phyloP scores from a whole-genome alignment of 2,113 vertebrate genomes.

The Callionymus lyra region DNA sequence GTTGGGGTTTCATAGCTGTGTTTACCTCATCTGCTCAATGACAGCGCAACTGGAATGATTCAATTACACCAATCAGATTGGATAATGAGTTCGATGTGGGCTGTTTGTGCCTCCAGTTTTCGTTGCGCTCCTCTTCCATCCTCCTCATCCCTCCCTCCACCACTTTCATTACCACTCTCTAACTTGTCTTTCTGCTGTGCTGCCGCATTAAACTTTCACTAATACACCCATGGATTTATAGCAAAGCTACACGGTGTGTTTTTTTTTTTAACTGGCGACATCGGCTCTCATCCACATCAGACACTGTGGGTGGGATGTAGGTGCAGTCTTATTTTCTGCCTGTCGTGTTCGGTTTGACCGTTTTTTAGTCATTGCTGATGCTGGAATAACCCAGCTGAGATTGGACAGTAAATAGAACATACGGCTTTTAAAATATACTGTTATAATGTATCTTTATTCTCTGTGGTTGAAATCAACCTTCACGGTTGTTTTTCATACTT shows the following conservation, averaged over 20 bases:
- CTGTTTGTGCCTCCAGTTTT: too few species aligned
- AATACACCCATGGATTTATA: conserved; percentile 6
- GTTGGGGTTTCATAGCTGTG: conserved; percentile 48
- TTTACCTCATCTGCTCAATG: conserved; percentile 60
- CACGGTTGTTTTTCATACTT: too few species aligned
- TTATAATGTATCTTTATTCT: too few species aligned
- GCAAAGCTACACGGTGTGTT: conserved; percentile 7
- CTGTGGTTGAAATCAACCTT: too few species aligned
- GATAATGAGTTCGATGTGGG: conserved; percentile 61
- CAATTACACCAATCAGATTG: conserved; percentile 64
- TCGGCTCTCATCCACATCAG: too few species aligned
- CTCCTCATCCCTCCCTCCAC: background rate
- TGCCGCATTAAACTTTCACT: conserved; percentile 19
- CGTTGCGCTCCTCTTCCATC: conserved; percentile 32
- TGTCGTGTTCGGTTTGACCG: conserved; percentile 55
- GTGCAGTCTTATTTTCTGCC: conserved; percentile 57
- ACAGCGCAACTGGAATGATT: conserved; percentile 60
- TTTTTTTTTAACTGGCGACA: too few species aligned
- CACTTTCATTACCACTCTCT: background rate
- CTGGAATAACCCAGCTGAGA: background rate
- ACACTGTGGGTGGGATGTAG: conserved; percentile 44
- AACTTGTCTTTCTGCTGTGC: conserved; percentile 2
- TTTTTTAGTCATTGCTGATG: conserved; percentile 53
- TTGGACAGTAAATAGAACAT: too few species aligned
- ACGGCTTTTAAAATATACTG: too few species aligned